Percentiles rank a stretch among this genome's conserved stretches.
Evolutionary conservation across 1,140 invertebrate genomes (phyloP).

Genomic region (Drosophila orena): DNA sequence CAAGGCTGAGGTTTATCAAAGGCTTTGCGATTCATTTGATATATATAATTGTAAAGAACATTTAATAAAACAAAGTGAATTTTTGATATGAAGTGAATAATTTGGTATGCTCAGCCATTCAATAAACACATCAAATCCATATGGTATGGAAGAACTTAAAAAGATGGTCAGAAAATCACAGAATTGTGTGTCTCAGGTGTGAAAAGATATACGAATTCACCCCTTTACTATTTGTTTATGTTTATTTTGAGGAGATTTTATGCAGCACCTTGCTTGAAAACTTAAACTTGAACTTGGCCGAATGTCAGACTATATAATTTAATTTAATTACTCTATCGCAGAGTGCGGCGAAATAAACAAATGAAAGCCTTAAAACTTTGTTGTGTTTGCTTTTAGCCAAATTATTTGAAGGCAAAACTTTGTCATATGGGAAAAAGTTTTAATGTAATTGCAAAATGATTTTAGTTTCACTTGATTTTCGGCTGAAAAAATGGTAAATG

Average conservation of each 20-base stretch:
- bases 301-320: constrained; percentile 52
- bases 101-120: not conserved
- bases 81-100: constrained; percentile 3
- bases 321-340: constrained; percentile 55
- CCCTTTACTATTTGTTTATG: constrained; percentile 36
- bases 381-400: constrained; percentile 45
- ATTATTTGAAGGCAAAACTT: constrained; percentile 49
- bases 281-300: constrained; percentile 75
- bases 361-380: constrained; percentile 26
- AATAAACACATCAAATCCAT: not conserved
- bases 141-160: constrained; percentile 16
- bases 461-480: not conserved
- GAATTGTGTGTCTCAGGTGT: constrained; percentile 70
- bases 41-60: not conserved
- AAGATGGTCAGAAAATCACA: constrained; percentile 1
- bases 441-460: constrained; percentile 44
- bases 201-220: constrained; percentile 20
- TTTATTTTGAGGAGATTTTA: constrained; percentile 48
- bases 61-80: constrained; percentile 25
- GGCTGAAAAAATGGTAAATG: not conserved
- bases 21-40: constrained; percentile 2
- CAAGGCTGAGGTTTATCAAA: constrained; percentile 14
- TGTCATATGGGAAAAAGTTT: constrained; percentile 43
- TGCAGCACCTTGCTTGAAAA: constrained; percentile 39
- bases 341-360: constrained; percentile 47